These are phyloP conservation scores for Gisinianus flammeolus DNA, from an alignment of 2,888 invertebrate species.

Conservation along the genomic window DNA sequence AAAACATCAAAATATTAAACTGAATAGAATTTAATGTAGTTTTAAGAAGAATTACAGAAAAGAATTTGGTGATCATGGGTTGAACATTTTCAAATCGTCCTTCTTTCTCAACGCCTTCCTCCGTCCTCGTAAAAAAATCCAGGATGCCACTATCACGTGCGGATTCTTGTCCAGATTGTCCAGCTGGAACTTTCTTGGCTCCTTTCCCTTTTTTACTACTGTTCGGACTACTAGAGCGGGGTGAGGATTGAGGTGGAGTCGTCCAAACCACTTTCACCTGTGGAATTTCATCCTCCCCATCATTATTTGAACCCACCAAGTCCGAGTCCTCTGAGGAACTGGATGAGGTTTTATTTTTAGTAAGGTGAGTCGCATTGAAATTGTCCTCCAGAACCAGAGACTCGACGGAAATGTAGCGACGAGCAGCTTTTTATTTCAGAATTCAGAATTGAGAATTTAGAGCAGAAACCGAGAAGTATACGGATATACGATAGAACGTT, in stretches of 20 bases:
- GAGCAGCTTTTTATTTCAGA: neutral
- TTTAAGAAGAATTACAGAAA: too few species aligned
- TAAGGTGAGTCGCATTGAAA: conserved; percentile 19
- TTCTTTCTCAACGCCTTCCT: conserved; percentile 27
- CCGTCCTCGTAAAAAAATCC: conserved; percentile 31
- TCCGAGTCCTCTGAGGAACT: neutral
- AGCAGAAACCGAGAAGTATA: too few species aligned
- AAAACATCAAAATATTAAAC: neutral
- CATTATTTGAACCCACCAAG: neutral
- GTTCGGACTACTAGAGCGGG: neutral
- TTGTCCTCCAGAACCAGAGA: conserved; percentile 33
- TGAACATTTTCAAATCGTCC: conserved; percentile 30
- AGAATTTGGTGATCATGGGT: conserved; percentile 24
- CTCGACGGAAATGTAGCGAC: conserved; percentile 31
- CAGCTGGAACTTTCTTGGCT: neutral
- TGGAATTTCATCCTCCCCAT: conserved; percentile 21
- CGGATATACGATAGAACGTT: neutral
- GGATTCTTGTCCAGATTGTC: neutral
- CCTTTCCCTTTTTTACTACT: neutral
- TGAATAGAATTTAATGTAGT: too few species aligned
- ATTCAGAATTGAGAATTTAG: neutral
- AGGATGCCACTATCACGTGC: conserved; percentile 1
- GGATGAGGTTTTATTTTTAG: neutral
- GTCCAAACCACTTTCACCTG: conserved; percentile 37
- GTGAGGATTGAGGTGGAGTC: conserved; percentile 18